phyloP scores from a whole-genome alignment of 2,113 vertebrate species.

The Leptodactylus fuscus region DNA sequence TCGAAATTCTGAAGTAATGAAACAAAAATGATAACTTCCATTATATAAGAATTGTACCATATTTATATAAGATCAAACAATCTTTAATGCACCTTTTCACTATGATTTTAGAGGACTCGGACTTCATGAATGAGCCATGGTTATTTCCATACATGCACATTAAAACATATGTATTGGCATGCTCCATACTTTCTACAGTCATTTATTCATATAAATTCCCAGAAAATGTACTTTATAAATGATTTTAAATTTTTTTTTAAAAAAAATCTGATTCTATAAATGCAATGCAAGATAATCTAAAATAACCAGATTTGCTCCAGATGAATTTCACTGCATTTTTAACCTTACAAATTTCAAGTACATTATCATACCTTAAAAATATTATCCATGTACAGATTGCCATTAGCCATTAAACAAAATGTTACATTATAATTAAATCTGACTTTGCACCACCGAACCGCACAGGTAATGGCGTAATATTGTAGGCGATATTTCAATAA shows the following conservation, averaged over 20 bases:
- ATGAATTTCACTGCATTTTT: neutral
- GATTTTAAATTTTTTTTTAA: neutral
- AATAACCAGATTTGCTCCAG: too few relatives aligned
- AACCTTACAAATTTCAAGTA: conserved; percentile 24
- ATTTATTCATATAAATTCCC: neutral
- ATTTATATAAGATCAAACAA: too few relatives aligned
- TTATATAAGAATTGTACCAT: too few relatives aligned
- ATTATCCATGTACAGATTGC: conserved; percentile 13
- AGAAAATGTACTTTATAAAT: neutral
- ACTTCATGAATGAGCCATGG: too few relatives aligned
- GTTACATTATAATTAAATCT: conserved; percentile 21
- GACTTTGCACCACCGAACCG: neutral
- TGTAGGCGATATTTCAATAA: conserved; percentile 34
- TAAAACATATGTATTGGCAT: too few relatives aligned
- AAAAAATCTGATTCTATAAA: neutral
- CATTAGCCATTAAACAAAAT: conserved; percentile 25
- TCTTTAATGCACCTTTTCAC: too few relatives aligned
- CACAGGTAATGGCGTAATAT: conserved; percentile 24
- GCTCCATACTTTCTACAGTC: neutral
- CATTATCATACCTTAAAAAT: neutral
- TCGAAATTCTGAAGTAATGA: too few relatives aligned
- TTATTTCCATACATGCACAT: too few relatives aligned
- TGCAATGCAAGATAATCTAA: neutral
- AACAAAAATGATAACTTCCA: too few relatives aligned
- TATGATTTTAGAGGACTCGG: too few relatives aligned